phyloP scores from a whole-genome alignment of 2,113 vertebrate genomes.

The Chionodraco myersi region DNA sequence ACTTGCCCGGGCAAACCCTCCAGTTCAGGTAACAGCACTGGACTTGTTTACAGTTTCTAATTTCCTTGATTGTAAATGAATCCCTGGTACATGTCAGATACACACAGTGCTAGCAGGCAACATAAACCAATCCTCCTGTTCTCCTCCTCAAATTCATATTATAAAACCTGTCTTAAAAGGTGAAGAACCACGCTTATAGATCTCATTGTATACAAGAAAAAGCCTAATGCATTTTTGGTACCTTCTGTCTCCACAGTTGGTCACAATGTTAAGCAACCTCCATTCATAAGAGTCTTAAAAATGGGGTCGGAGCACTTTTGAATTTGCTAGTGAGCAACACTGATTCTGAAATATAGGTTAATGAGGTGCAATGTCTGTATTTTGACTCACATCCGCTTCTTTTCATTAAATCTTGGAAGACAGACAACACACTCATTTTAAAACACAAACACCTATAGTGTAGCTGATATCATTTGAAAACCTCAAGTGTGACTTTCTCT shows the following conservation, averaged over 20 bases:
- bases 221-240: background rate
- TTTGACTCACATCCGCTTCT: background rate
- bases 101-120: no score
- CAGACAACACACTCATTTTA: background rate
- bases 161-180: background rate
- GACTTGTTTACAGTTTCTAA: background rate
- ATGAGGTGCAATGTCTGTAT: background rate
- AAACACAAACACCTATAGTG: background rate
- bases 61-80: background rate
- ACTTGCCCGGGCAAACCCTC: slow-evolving; percentile 3
- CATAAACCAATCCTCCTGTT: background rate
- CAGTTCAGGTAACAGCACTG: slow-evolving; percentile 74
- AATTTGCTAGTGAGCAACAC: background rate
- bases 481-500: background rate
- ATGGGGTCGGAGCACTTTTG: slow-evolving; percentile 3
- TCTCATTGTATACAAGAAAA: background rate
- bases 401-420: background rate
- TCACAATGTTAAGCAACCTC: background rate
- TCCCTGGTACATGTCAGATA: background rate
- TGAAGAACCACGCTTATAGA: background rate
- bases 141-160: background rate
- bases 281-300: background rate
- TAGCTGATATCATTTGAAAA: background rate
- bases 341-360: background rate
- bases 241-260: background rate